Conservation (phyloP, 2,113 vertebrate species). For the Cavia porcellus region DNA sequence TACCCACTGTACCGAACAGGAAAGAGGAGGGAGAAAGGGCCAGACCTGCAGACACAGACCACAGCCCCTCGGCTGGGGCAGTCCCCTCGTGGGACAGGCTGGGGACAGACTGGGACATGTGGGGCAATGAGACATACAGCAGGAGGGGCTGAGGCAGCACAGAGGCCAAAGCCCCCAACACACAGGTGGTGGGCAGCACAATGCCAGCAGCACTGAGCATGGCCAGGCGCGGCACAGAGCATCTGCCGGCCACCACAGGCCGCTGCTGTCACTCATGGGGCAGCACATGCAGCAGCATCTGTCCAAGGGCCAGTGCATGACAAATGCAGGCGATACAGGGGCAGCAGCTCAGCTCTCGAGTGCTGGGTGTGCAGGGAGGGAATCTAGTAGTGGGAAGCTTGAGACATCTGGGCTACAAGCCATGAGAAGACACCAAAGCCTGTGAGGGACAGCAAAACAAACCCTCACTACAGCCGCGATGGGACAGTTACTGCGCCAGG, state of each 20-base stretch:
- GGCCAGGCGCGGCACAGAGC: too few relatives aligned
- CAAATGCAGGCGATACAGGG: not conserved
- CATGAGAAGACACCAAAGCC: too few relatives aligned
- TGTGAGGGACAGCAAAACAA: not conserved
- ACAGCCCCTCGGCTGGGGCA: not conserved
- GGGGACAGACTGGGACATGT: not conserved
- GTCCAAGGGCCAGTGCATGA: not conserved
- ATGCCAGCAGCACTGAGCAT: not conserved
- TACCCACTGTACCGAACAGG: not conserved
- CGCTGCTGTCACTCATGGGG: not conserved
- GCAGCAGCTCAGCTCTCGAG: not conserved
- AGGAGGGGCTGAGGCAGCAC: too few relatives aligned
- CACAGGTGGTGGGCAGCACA: rapidly evolving
- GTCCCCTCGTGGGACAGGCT: not conserved
- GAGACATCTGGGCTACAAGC: not conserved
- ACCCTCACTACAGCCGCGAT: not conserved
- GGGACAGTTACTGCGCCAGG: too few relatives aligned
- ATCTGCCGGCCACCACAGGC: not conserved
- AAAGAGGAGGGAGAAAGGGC: too few relatives aligned
- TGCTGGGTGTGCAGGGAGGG: not conserved
- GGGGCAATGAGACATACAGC: not conserved
- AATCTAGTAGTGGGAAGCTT: rapidly evolving
- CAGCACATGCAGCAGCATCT: not conserved
- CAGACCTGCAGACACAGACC: too few relatives aligned
- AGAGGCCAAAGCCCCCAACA: not conserved